These are phyloP conservation scores for Linurgus olivaceus DNA, from an alignment of 2,797 vertebrate genomes.

Conservation along the genomic window DNA sequence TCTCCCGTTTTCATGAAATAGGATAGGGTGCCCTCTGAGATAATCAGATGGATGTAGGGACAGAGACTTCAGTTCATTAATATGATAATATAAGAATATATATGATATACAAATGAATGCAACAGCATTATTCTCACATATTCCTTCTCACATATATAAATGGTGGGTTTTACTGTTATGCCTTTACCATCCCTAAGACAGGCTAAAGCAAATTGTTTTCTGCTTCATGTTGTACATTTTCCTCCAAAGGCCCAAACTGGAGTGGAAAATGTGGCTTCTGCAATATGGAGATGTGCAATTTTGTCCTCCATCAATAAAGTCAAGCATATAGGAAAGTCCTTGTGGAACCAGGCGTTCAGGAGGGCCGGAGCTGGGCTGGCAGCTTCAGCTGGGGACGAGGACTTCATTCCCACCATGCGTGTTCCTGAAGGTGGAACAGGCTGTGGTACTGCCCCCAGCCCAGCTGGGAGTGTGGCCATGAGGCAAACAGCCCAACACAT, in stretches of 20 bases:
- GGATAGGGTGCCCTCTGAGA: background rate
- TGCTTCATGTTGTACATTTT: background rate
- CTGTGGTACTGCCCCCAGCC: background rate
- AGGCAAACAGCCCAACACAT: background rate
- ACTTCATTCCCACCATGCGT: fast-evolving
- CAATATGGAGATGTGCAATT: background rate
- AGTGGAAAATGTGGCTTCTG: background rate
- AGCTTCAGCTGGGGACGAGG: background rate
- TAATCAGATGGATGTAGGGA: background rate
- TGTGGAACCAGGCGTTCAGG: fast-evolving
- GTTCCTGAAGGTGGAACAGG: background rate
- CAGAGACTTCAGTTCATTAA: background rate
- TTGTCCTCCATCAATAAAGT: background rate
- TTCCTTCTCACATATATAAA: fast-evolving
- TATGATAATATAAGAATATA: background rate
- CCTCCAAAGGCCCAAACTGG: too few relatives aligned
- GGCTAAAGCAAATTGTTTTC: background rate
- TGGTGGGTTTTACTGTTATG: background rate
- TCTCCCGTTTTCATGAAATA: background rate
- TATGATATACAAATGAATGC: background rate
- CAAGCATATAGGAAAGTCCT: fast-evolving
- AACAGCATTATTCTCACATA: background rate
- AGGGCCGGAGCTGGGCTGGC: background rate
- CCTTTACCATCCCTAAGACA: background rate
- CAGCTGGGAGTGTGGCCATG: fast-evolving